These are phyloP conservation scores for Melitaea athalia DNA, from an alignment of 2,888 invertebrate species.

Conservation along the genomic window DNA sequence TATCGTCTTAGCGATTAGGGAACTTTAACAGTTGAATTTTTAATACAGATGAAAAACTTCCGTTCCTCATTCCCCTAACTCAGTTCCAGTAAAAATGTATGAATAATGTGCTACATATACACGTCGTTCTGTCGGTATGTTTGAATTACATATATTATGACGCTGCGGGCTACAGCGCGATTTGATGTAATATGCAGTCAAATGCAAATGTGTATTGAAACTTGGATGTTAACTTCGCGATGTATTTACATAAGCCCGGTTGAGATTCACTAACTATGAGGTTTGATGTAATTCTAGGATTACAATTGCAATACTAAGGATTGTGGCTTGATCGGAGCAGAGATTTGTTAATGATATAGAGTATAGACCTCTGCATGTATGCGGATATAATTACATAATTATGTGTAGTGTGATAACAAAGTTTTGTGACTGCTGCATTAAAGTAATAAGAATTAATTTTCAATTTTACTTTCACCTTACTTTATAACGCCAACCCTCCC, in stretches of 20 bases:
- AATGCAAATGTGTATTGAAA: constrained; percentile 42
- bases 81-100: neutral
- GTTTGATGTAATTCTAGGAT: constrained; percentile 34
- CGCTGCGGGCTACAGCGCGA: constrained; percentile 32
- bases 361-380: too few species aligned
- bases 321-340: neutral
- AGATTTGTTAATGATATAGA: neutral
- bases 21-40: too few species aligned
- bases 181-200: constrained; percentile 41
- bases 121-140: neutral
- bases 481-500: too few species aligned
- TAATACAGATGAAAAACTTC: too few species aligned
- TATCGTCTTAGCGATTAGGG: too few species aligned
- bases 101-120: neutral
- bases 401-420: neutral
- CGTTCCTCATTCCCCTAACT: neutral
- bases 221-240: constrained; percentile 37
- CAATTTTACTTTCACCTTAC: too few species aligned
- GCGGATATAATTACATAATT: neutral
- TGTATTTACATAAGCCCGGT: constrained; percentile 36
- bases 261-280: constrained; percentile 29
- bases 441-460: too few species aligned
- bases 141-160: constrained; percentile 20
- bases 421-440: neutral
- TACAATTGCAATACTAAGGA: constrained; percentile 22